Percentiles rank a stretch among this genome's conserved stretches.
Evolutionary conservation across 2,797 vertebrate species (phyloP).

Genomic region (Fratercula arctica): DNA sequence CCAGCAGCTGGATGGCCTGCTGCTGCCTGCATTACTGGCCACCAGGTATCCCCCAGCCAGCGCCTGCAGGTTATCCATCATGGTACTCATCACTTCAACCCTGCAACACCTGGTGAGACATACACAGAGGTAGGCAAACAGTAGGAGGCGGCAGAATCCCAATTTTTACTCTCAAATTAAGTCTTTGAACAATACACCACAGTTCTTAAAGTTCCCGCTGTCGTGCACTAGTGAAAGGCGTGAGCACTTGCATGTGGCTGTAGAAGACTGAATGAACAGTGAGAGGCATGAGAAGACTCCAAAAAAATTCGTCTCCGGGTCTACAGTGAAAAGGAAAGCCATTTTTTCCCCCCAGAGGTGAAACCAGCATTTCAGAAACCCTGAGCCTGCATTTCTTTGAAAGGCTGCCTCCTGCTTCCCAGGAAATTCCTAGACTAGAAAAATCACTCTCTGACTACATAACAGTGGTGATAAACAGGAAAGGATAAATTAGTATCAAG

Average conservation of each 20-base stretch:
- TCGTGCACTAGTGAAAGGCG: rapidly evolving
- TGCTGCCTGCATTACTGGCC: background rate
- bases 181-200: background rate
- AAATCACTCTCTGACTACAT: background rate
- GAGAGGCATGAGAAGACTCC: background rate
- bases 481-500: background rate
- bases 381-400: background rate
- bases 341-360: background rate
- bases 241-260: background rate
- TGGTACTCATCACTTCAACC: too few species aligned
- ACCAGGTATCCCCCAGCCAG: background rate
- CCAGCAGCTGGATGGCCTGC: rapidly evolving
- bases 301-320: background rate
- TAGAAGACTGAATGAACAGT: background rate
- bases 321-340: background rate
- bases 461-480: background rate
- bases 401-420: background rate
- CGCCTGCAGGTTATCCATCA: background rate
- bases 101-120: background rate
- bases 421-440: background rate
- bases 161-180: background rate
- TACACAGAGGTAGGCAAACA: background rate
- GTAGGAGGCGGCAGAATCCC: background rate
- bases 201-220: background rate
- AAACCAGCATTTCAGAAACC: background rate